A percentile compares a stretch with the other conserved stretches of the same genome.
Evolutionary conservation across 2,797 vertebrate species (phyloP).

Genomic region (Cossypha dichroa): DNA sequence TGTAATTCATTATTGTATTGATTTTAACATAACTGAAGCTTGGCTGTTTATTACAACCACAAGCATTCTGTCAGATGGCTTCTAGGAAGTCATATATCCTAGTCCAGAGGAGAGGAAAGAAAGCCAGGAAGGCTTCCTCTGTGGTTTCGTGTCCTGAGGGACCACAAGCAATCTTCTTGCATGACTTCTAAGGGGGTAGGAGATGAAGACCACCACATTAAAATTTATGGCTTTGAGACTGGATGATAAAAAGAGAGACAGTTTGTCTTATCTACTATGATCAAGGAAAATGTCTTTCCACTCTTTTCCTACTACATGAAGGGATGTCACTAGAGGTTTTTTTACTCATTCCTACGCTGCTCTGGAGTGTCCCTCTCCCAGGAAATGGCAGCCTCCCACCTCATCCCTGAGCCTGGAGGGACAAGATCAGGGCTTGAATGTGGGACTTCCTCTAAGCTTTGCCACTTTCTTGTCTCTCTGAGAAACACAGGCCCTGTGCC

Average conservation of each 20-base stretch:
- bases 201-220: background rate
- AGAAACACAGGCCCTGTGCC: background rate
- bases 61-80: background rate
- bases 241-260: background rate
- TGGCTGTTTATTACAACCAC: background rate
- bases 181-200: background rate
- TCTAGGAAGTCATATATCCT: background rate
- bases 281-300: background rate
- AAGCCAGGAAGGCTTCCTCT: background rate
- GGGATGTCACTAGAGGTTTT: background rate
- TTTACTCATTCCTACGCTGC: background rate
- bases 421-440: background rate
- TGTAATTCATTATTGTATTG: conserved; percentile 1
- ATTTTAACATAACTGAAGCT: background rate
- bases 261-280: background rate
- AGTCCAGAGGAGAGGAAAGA: background rate
- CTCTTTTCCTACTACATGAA: background rate
- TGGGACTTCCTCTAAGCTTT: background rate
- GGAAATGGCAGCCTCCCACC: background rate
- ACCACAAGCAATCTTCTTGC: background rate
- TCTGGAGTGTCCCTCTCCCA: background rate
- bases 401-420: background rate
- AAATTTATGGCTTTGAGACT: background rate
- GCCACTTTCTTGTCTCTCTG: background rate
- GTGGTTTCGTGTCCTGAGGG: background rate